Evolutionary conservation across 1,140 invertebrate genomes (phyloP).

Genomic region (Luehdorfia chinensis): DNA sequence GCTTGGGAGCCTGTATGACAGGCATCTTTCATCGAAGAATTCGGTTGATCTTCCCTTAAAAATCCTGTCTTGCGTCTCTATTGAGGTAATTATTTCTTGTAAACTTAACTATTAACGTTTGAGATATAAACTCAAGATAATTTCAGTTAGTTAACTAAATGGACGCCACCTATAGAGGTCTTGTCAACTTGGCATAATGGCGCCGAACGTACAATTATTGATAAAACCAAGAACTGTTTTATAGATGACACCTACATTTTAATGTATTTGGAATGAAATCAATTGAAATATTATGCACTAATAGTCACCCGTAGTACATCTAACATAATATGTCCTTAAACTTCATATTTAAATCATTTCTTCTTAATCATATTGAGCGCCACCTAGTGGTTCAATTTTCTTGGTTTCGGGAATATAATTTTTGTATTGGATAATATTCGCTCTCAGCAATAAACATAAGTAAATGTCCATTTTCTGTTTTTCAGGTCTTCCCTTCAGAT

Average conservation of each 20-base stretch:
- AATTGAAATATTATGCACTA: too few species aligned
- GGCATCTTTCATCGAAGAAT: constrained; percentile 75
- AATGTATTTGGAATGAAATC: too few species aligned
- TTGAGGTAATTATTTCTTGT: constrained; percentile 80
- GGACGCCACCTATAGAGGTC: constrained; percentile 37
- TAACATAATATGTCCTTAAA: constrained; percentile 1
- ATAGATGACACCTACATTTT: not conserved
- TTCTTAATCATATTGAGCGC: constrained; percentile 25
- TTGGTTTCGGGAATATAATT: constrained; percentile 2
- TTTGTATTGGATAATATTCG: too few species aligned
- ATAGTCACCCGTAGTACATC: too few species aligned
- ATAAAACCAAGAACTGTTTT: constrained; percentile 6
- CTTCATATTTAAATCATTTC: too few species aligned
- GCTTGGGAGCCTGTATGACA: constrained; percentile 82
- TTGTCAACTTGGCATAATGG: constrained; percentile 41
- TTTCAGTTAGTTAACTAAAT: too few species aligned
- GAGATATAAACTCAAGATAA: too few species aligned
- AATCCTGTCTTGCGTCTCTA: constrained; percentile 85
- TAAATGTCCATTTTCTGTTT: constrained; percentile 16
- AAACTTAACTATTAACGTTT: too few species aligned
- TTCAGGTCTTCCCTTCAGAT: constrained; percentile 83
- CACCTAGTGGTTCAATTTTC: constrained; percentile 33
- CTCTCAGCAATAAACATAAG: not conserved
- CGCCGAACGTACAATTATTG: constrained; percentile 27
- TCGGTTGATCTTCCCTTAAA: constrained; percentile 82